Conservation (phyloP, 1,140 invertebrate species). For the Chlorops oryzae region DNA sequence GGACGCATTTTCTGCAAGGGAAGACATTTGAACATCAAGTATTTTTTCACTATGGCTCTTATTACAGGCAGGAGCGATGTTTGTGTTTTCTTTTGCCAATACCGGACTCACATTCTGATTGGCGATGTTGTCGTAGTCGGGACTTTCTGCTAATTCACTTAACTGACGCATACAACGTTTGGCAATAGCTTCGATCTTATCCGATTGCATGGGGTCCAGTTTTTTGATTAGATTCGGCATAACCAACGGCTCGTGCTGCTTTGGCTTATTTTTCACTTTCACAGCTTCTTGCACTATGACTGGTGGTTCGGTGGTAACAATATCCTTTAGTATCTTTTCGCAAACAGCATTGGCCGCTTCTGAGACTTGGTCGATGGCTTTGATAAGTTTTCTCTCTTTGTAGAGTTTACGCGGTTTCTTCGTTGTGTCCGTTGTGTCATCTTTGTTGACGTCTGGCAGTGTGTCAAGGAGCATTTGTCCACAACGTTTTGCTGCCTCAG, state of each 20-base stretch:
- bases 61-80: conserved; percentile 27
- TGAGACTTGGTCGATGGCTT: conserved; percentile 42
- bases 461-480: conserved; percentile 48
- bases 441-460: conserved; percentile 32
- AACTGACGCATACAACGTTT: conserved; percentile 44
- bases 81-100: neutral
- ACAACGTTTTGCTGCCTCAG: conserved; percentile 48
- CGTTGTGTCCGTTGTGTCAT: conserved; percentile 1
- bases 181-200: conserved; percentile 40
- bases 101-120: conserved; percentile 1
- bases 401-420: conserved; percentile 26
- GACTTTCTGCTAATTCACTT: conserved; percentile 30
- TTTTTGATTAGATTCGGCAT: conserved; percentile 41
- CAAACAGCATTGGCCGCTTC: conserved; percentile 43
- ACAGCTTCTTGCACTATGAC: conserved; percentile 39
- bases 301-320: conserved; percentile 41
- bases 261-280: conserved; percentile 27
- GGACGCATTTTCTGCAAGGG: conserved; percentile 31
- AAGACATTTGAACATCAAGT: conserved; percentile 23
- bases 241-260: conserved; percentile 23
- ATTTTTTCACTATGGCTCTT: conserved; percentile 12
- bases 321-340: conserved; percentile 43
- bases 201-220: conserved; percentile 43
- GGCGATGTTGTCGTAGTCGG: conserved; percentile 40
- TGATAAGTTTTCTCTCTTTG: conserved; percentile 38